These are phyloP conservation scores for Pangasius mekongensis DNA, from an alignment of 2,797 vertebrate genomes.

Conservation along the genomic window DNA sequence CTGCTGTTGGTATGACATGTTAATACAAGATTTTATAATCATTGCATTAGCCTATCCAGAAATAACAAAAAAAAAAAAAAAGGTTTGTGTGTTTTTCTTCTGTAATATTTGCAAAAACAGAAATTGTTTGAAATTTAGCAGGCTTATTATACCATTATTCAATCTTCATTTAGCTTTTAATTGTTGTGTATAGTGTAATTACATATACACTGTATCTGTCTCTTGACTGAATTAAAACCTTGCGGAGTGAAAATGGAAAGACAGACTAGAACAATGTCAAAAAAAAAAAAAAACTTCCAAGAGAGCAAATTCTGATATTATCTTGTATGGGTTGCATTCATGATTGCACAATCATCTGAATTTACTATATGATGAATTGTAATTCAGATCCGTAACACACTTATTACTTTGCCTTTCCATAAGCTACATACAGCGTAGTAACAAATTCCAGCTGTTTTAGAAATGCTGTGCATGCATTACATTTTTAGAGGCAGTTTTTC, in stretches of 20 bases:
- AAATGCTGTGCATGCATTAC: not conserved
- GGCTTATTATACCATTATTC: not conserved
- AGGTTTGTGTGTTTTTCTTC: not conserved
- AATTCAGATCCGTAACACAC: not conserved
- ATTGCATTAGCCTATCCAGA: conserved; percentile 40
- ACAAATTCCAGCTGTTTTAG: not conserved
- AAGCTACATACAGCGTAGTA: too few relatives aligned
- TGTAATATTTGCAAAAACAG: not conserved
- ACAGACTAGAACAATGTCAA: not conserved
- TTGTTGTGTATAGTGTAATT: not conserved
- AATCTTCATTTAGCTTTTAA: not conserved
- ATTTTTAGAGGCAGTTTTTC: not conserved
- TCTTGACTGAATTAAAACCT: not conserved
- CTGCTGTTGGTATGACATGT: conserved; percentile 44
- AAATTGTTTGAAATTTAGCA: not conserved
- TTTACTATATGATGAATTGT: not conserved
- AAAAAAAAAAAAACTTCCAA: not conserved
- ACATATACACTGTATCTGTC: not conserved
- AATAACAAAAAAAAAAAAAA: conserved; percentile 1
- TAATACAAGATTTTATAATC: conserved; percentile 50
- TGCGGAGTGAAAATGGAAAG: not conserved
- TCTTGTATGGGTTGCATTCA: not conserved
- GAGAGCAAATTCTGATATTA: not conserved
- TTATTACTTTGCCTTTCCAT: not conserved
- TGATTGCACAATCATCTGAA: not conserved